Base-by-base conservation (phyloP, 2,888 invertebrate genomes). In the Malthinus seriepunctatus region DNA sequence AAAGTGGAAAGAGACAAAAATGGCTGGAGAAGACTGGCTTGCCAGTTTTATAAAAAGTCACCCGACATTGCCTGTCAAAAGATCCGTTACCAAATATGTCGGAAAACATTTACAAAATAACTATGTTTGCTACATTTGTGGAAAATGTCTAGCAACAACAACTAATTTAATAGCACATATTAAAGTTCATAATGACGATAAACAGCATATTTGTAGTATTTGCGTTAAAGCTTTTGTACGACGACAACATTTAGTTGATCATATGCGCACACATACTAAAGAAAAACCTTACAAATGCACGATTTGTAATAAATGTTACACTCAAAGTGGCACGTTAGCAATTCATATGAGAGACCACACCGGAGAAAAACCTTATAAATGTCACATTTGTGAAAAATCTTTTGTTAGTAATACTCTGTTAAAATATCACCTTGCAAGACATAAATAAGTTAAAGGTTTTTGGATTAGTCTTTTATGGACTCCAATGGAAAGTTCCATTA, bases 211-310 rank as follows among this genome's bases (percentile, higher is more conserved):
- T 5, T 63, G 63, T 49, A 39, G 51, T 6, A 35, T 51, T 10
- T 66, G 65, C 38, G 64, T 60, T 0, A 79, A 79, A 63, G 78
- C 76, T 9, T 82, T 81, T 66, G 78, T 78, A 11, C 53, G 61
- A 23, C 78, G 74, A 1, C 76, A 78, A n/a, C 63, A 80, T 8
- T 63, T 84, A 45, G 80, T 78, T 32, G 75, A 79, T 0, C 84
- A 84, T 48, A 81, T 81, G 75, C 80, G 83, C 0, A 78, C 78
- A 0, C 85, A 85, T 53, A 80, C 81, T 1, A 82, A n/a, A n/a
- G n/a, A n/a, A n/a, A n/a, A n/a, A n/a, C n/a, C n/a, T n/a, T n/a
- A n/a, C n/a, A n/a, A n/a, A n/a, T n/a, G n/a, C n/a, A n/a, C n/a
- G n/a, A n/a, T n/a, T n/a, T n/a, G n/a, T n/a, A n/a, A n/a, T n/a